Base-by-base conservation (phyloP, 1,140 invertebrate species). In the Mizuhopecten yessoensis region DNA sequence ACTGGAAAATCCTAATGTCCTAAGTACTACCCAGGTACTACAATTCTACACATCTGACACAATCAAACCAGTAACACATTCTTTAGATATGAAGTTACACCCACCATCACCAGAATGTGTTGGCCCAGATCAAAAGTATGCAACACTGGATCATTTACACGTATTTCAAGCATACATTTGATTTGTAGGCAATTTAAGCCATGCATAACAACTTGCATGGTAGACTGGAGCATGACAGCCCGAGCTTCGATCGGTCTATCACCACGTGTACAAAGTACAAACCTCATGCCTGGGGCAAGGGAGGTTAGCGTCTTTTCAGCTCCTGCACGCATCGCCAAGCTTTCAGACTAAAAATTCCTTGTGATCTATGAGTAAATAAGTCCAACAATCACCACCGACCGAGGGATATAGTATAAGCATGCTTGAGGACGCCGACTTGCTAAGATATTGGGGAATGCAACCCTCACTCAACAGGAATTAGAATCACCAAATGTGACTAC, bases 241-340 rank as follows among this genome's bases (percentile, higher is more conserved):
- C 23, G 5, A 75, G 29, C 57, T 75, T 75, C 23, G 57, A 75
- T 75, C 57, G 29, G 57, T n/a, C 23, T n/a, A n/a, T 75, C 57
- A 29, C 57, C 57, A 75, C n/a, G 57, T 75, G 57, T 75, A 75
- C 57, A 75, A 17, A 75, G 57, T n/a, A 75, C 29, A 75, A 29
- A 29, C 15, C 57, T 75, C 57, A 5, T 13, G 57, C 57, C 57
- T 75, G 11, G 57, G 57, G 57, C 57, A 75, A 75, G n/a, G n/a
- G 57, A 75, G 57, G 23, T 75, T n/a, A 75, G 57, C n/a, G 57
- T 75, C 57, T 75, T 75, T 75, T 75, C 57, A 75, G 57, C 57
- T 75, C 23, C 57, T 75, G 57, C 57, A 75, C 57, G 57, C 57
- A 23, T 75, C 57, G 29, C n/a, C 57, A 75, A 75, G 23, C 57